These are phyloP conservation scores for Strix uralensis DNA, from an alignment of 2,113 vertebrate species.

Conservation along the genomic window DNA sequence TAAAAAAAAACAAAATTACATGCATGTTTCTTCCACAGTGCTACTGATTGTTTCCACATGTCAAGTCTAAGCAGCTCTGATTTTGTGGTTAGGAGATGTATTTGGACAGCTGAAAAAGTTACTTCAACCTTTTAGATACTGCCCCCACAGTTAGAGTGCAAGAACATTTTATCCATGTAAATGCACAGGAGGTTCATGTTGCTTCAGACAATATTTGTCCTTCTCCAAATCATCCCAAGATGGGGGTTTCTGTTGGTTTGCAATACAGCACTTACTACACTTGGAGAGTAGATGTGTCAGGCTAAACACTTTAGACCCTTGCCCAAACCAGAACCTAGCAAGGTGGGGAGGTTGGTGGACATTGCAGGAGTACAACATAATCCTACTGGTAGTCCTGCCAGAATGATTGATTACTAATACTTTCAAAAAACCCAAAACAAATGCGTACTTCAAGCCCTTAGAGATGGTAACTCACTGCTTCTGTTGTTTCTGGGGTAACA, in stretches of 20 bases:
- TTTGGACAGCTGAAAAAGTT: neutral
- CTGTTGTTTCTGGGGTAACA: no score
- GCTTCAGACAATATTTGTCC: neutral
- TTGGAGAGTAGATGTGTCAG: neutral
- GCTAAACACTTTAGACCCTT: neutral
- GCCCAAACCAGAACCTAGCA: neutral
- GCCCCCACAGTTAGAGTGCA: neutral
- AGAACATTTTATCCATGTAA: neutral
- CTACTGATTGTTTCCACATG: neutral
- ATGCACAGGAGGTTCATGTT: neutral
- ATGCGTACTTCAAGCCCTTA: neutral
- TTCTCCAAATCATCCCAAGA: neutral
- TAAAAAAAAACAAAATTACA: neutral
- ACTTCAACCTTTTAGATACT: neutral
- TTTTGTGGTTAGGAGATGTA: neutral
- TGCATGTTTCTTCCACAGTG: neutral
- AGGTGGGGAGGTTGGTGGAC: neutral
- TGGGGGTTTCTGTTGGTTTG: neutral
- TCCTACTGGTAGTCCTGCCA: neutral
- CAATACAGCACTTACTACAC: neutral
- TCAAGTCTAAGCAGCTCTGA: neutral
- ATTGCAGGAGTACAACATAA: neutral
- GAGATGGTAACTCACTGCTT: no score
- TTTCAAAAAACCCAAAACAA: neutral
- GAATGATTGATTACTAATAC: neutral